These are phyloP conservation scores for Aspidapion aeneum DNA, from an alignment of 2,888 invertebrate species.

Conservation along the genomic window DNA sequence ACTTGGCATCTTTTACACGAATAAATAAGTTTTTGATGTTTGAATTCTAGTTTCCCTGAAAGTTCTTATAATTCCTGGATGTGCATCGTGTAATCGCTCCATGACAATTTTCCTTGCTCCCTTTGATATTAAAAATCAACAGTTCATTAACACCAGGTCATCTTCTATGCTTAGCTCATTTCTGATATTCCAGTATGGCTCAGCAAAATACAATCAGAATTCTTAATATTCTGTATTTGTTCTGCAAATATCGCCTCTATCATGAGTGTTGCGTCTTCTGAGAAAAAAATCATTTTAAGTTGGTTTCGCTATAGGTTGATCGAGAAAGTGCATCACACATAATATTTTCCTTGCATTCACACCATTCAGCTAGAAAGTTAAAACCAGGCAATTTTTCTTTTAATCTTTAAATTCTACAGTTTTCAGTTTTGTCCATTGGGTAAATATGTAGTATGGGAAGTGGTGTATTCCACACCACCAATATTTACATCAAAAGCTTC, in stretches of 20 bases:
- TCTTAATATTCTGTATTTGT: not conserved
- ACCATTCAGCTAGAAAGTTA: not conserved
- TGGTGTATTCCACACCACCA: too few species aligned
- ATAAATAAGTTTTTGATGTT: not conserved
- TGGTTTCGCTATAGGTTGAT: not conserved
- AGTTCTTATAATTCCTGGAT: too few species aligned
- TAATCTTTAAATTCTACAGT: not conserved
- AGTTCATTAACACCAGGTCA: too few species aligned
- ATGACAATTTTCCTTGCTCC: too few species aligned
- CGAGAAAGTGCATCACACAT: not conserved
- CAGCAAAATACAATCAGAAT: not conserved
- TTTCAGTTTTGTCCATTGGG: not conserved
- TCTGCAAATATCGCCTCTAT: not conserved
- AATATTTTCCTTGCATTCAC: not conserved
- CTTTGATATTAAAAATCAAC: too few species aligned
- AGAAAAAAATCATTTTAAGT: too few species aligned
- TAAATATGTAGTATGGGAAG: not conserved
- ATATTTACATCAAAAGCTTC: too few species aligned
- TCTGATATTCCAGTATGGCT: too few species aligned
- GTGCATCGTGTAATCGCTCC: too few species aligned
- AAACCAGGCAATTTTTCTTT: not conserved
- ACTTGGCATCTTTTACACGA: not conserved
- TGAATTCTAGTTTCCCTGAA: too few species aligned
- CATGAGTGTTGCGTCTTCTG: not conserved
- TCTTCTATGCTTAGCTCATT: too few species aligned